Base-by-base conservation (phyloP, 2,888 invertebrate genomes). In the Scaptomyza flava region DNA sequence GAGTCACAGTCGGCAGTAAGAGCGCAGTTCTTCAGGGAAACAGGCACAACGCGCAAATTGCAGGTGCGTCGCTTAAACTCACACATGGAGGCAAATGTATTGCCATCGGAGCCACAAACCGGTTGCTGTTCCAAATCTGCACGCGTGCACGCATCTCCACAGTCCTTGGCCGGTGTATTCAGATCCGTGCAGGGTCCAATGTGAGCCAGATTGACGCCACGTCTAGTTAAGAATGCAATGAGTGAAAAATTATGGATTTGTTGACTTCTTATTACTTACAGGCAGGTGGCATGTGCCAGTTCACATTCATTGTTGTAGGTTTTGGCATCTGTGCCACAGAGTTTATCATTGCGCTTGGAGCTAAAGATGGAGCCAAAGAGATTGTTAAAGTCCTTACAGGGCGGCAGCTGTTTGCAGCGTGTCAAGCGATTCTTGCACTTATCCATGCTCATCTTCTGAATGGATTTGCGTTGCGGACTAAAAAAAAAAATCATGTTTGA, bases 21-120 rank as follows among this genome's bases (percentile, higher is more conserved):
- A 73, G 95, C 95, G 92, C 98, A 98, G 89, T 97, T 96, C 47
- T 96, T 94, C 0, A 96, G 94, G 0, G 97, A 95, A 1, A 97
- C 97, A 9, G 95, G 93, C 12, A 97, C 96, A 61, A 97, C 97
- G 89, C 96, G 94, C 90, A 97, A 96, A 0, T 96, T 96, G 90
- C 98, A 98, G 0, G 97, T 97, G 61, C 95, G 94, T 45, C 94
- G 94, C 78, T 94, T 95, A 90, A 98, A 94, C 89, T 97, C 96
- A 89, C 98, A 98, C 84, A 95, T 93, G 0, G 97, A 96, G 95
- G 94, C 95, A 92, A 97, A 97, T 70, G 96, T 96, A 88, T 97
- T 97, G 77, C 97, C 97, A 91, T 97, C 97, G 36, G 97, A 97
- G 9, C 96, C 97, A 89, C 97, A 97, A 70, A 97, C 94, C n/a